These are phyloP conservation scores for Fragum fragum DNA, from an alignment of 2,888 invertebrate genomes.

Conservation along the genomic window DNA sequence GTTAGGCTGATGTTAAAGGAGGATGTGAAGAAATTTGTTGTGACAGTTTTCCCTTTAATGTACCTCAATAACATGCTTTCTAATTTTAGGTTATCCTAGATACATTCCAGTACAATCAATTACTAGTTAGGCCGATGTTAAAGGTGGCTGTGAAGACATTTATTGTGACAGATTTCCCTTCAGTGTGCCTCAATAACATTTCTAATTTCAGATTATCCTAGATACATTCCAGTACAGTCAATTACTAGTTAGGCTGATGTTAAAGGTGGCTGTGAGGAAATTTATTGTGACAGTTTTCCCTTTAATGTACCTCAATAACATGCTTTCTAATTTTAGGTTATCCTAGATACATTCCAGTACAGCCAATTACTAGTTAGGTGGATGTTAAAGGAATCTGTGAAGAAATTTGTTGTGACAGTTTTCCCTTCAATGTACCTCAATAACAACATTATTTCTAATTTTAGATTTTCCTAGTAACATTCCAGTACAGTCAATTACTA, in stretches of 20 bases:
- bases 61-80: constrained; percentile 79
- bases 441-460: constrained; percentile 78
- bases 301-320: constrained; percentile 78
- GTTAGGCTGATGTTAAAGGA: constrained; percentile 77
- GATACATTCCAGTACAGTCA: constrained; percentile 73
- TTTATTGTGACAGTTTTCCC: constrained; percentile 79
- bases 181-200: too few relatives aligned
- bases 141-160: too few relatives aligned
- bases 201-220: constrained; percentile 81
- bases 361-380: constrained; percentile 73
- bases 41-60: constrained; percentile 79
- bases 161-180: constrained; percentile 79
- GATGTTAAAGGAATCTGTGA: constrained; percentile 74
- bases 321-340: constrained; percentile 73
- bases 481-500: constrained; percentile 70
- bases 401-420: constrained; percentile 77
- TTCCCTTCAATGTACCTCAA: constrained; percentile 81
- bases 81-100: constrained; percentile 79
- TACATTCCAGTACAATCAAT: too few relatives aligned
- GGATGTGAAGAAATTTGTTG: constrained; percentile 77
- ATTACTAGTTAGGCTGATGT: too few relatives aligned
- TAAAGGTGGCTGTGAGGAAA: too few relatives aligned
- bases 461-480: constrained; percentile 79
- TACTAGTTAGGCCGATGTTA: constrained; percentile 79
- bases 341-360: constrained; percentile 76